Conservation (phyloP, 64 coral and sea anemone species). For the Actinia equina region DNA sequence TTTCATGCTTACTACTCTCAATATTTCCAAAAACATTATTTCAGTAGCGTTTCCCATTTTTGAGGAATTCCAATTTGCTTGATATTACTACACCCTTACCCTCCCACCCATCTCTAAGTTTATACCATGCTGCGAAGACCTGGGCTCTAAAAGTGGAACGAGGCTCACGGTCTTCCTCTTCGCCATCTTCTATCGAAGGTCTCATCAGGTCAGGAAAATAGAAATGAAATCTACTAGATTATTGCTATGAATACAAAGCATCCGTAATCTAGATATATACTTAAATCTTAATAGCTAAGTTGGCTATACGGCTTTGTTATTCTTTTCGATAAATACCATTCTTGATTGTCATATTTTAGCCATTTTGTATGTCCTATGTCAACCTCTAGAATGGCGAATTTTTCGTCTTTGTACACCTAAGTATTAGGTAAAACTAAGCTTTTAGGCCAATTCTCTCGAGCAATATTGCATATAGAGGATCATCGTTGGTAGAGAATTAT, state of each 20-base stretch:
- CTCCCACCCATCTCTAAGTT: too few relatives aligned
- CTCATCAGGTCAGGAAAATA: slow-evolving; percentile 19
- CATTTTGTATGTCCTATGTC: neutral
- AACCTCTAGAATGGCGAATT: neutral
- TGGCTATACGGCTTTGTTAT: neutral
- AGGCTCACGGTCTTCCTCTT: slow-evolving; percentile 37
- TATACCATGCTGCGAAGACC: neutral
- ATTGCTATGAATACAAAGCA: neutral
- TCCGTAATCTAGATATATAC: neutral
- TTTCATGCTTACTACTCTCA: too few relatives aligned
- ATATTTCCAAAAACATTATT: too few relatives aligned
- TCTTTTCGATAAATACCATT: neutral
- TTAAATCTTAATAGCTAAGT: neutral
- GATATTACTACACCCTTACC: neutral
- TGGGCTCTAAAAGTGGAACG: slow-evolving; percentile 19
- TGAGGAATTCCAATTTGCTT: neutral
- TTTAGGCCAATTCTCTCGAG: neutral
- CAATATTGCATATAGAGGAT: too few relatives aligned
- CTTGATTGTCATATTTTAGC: neutral
- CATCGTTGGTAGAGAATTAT: too few relatives aligned
- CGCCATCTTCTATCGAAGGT: slow-evolving; percentile 33
- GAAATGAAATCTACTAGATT: neutral
- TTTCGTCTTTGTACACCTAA: neutral
- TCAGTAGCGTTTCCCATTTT: too few relatives aligned
- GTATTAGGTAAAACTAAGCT: neutral